Percentiles rank a stretch among this genome's conserved stretches.
Evolutionary conservation across 2,797 vertebrate genomes (phyloP).

Genomic region (Lepus townsendii): DNA sequence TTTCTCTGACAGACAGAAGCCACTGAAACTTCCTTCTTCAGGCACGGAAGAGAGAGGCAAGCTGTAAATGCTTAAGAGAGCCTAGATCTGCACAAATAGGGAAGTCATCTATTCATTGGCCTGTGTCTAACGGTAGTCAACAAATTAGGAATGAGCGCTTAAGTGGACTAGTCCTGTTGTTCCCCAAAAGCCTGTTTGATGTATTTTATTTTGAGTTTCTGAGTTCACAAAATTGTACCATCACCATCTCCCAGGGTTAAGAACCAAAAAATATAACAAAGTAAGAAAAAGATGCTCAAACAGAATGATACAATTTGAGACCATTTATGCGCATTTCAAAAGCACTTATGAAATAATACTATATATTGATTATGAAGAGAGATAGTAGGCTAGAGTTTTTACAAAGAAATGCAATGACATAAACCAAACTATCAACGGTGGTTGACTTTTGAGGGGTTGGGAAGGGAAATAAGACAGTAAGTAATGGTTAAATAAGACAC

Average conservation of each 20-base stretch:
- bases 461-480: background rate
- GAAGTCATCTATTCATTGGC: background rate
- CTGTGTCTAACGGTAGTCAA: background rate
- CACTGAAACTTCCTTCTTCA: conserved; percentile 31
- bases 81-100: background rate
- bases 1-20: conserved; percentile 38
- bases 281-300: background rate
- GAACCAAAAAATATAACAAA: conserved; percentile 34
- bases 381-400: background rate
- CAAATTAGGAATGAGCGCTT: background rate
- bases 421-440: background rate
- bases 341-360: conserved; percentile 25
- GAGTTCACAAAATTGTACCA: background rate
- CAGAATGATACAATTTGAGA: background rate
- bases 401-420: background rate
- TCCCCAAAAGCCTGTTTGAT: conserved; percentile 37
- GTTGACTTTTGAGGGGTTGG: background rate
- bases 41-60: background rate
- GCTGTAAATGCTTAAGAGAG: background rate
- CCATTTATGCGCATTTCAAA: background rate
- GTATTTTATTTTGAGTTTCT: conserved; percentile 11
- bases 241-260: conserved; percentile 10
- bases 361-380: background rate
- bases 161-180: background rate
- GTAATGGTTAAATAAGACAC: background rate